Percentiles rank a stretch among this genome's conserved stretches.
phyloP scores from a whole-genome alignment of 1,140 invertebrate genomes.

The Pseudomyrmex sp. region DNA sequence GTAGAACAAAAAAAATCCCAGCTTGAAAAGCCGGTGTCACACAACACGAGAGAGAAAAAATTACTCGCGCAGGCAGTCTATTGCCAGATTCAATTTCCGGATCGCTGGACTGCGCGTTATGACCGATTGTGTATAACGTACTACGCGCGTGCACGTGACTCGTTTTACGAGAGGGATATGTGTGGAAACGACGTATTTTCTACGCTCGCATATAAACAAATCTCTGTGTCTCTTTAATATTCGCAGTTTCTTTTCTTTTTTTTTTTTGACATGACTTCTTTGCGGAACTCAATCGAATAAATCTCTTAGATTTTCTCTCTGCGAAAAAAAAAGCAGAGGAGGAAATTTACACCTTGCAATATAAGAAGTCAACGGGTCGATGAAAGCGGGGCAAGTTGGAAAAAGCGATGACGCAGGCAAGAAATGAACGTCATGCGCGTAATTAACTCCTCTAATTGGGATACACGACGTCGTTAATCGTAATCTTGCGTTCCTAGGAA shows the following conservation, averaged over 20 bases:
- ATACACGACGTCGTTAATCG: slow-evolving; percentile 39
- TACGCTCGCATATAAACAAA: background rate
- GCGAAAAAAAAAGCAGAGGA: background rate
- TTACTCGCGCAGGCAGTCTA: slow-evolving; percentile 64
- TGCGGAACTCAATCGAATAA: slow-evolving; percentile 50
- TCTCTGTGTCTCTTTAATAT: slow-evolving; percentile 44
- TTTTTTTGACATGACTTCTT: slow-evolving; percentile 3
- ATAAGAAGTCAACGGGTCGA: slow-evolving; percentile 16
- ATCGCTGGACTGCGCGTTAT: slow-evolving; percentile 54
- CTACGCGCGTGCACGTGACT: slow-evolving; percentile 42
- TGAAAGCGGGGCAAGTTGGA: background rate
- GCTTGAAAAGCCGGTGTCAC: slow-evolving; percentile 21
- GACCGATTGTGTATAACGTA: slow-evolving; percentile 42
- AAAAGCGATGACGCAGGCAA: slow-evolving; percentile 4
- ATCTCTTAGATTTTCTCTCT: slow-evolving; percentile 53
- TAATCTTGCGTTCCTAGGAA: background rate
- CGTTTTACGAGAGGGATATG: slow-evolving; percentile 36
- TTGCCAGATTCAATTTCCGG: slow-evolving; percentile 68
- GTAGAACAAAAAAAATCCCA: background rate
- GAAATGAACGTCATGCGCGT: background rate
- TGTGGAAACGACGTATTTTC: slow-evolving; percentile 44
- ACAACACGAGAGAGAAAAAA: slow-evolving; percentile 22
- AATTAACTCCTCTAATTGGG: slow-evolving; percentile 60
- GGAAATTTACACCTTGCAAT: slow-evolving; percentile 49
- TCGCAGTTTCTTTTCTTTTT: background rate